Conservation (phyloP, 1,140 invertebrate species). For the Zaprionus inermis region DNA sequence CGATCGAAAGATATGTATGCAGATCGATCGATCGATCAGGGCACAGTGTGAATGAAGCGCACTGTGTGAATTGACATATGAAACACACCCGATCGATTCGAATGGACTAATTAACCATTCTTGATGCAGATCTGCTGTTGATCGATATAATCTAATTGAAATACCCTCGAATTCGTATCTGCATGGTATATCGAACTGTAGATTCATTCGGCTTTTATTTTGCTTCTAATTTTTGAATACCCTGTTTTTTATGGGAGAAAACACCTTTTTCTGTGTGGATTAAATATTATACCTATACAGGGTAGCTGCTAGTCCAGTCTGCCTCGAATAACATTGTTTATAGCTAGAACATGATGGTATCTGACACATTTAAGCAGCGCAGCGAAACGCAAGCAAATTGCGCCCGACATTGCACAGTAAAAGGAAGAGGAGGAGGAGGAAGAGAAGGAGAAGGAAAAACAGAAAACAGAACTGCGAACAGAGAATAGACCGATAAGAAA, state of each 20-base stretch:
- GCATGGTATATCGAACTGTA: too few species aligned
- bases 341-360: constrained; percentile 14
- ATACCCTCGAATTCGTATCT: background rate
- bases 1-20: background rate
- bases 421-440: background rate
- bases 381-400: constrained; percentile 38
- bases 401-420: constrained; percentile 16
- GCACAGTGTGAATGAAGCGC: constrained; percentile 4
- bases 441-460: background rate
- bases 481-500: constrained; percentile 10
- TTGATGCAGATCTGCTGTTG: background rate
- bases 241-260: too few species aligned
- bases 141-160: constrained; percentile 19
- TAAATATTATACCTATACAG: too few species aligned
- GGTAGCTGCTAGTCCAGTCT: background rate
- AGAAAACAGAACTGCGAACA: constrained; percentile 33
- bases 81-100: constrained; percentile 2
- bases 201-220: too few species aligned
- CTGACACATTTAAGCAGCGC: constrained; percentile 31
- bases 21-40: background rate
- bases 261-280: too few species aligned
- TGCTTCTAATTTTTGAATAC: too few species aligned
- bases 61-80: constrained; percentile 7
- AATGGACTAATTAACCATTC: constrained; percentile 4
- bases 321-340: background rate